Evolutionary conservation across 2,797 vertebrate species (phyloP), one percentile per base, ranked within the genome.

Genomic region (Delichon dasypus): DNA sequence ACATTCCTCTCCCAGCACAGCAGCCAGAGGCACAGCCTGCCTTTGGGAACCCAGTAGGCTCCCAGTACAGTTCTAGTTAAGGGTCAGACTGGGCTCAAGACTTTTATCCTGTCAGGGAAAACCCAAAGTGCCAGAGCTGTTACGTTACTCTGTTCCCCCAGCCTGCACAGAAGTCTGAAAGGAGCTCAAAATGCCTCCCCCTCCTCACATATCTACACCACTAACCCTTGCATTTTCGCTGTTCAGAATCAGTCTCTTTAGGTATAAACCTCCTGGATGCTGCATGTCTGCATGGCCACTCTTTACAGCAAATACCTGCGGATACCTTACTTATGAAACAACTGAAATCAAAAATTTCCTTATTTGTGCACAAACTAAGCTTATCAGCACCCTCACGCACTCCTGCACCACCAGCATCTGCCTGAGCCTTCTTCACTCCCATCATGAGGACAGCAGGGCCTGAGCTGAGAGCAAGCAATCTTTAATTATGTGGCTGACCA

Each of bases 141-240:
- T n/a, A 17, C 1, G 0, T 34, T 81, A n/a, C 14, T 81, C n/a
- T 9, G 0, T 58, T 85, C 45, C 82, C 36, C 22, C 47, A 53
- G 7, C 10, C 47, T 4, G 1, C 60, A 44, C 10, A 79, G 17
- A 25, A 60, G 30, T 11, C n/a, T 61, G 66, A 60, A 55, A 65
- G 36, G 48, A 53, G 34, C 19, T 82, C 40, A 54, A 47, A 77
- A 71, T 78, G 34, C 9, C 26, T 57, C 32, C 11, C 13, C 2
- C 36, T 42, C 22, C 38, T 70, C 30, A 7, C 16, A 30, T 42
- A 86, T 85, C 47, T 51, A 48, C 27, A 66, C 30, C 34, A 88
- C 79, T 48, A 61, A 72, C 29, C 2, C 1, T 6, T 7, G n/a
- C 19, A 58, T 66, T 72, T 45, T 51, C 0, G 0, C 23, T 38